A percentile compares a stretch with the other conserved stretches of the same genome.
phyloP scores from a whole-genome alignment of 2,888 invertebrate genomes.

The Caenorhabditis zanzibari region DNA sequence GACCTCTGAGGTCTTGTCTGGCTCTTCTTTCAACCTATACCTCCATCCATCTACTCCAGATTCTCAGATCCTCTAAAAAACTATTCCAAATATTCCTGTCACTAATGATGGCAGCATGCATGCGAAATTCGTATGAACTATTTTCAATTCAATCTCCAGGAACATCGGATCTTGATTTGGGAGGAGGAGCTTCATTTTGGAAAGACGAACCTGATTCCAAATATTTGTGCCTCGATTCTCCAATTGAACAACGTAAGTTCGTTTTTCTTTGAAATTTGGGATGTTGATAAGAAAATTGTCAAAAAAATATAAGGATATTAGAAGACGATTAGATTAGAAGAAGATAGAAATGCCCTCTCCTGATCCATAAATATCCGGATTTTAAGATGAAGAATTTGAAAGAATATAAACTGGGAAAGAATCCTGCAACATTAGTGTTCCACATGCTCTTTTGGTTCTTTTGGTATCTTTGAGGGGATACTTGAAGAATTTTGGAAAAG shows the following conservation, averaged over 20 bases:
- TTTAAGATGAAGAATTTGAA: not conserved
- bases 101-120: conserved; percentile 61
- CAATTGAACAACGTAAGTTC: conserved; percentile 43
- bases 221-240: conserved; percentile 37
- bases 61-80: not conserved
- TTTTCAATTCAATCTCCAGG: conserved; percentile 66
- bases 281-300: not conserved
- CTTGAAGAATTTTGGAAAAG: conserved; percentile 8
- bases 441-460: conserved; percentile 34
- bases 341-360: conserved; percentile 19
- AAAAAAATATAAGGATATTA: not conserved
- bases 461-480: not conserved
- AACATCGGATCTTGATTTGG: conserved; percentile 59
- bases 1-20: not conserved
- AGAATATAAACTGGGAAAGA: not conserved
- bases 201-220: conserved; percentile 48
- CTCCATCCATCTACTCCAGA: not conserved
- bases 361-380: conserved; percentile 31
- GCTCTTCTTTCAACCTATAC: conserved; percentile 20
- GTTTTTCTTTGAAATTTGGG: conserved; percentile 8
- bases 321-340: conserved; percentile 6
- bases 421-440: conserved; percentile 15
- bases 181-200: conserved; percentile 26
- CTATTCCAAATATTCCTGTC: not conserved
- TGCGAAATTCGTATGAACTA: conserved; percentile 66